A percentile compares a stretch with the other conserved stretches of the same genome.
These are phyloP conservation scores for Drosophila kohkoa DNA, from an alignment of 1,140 invertebrate genomes.

Conservation along the genomic window DNA sequence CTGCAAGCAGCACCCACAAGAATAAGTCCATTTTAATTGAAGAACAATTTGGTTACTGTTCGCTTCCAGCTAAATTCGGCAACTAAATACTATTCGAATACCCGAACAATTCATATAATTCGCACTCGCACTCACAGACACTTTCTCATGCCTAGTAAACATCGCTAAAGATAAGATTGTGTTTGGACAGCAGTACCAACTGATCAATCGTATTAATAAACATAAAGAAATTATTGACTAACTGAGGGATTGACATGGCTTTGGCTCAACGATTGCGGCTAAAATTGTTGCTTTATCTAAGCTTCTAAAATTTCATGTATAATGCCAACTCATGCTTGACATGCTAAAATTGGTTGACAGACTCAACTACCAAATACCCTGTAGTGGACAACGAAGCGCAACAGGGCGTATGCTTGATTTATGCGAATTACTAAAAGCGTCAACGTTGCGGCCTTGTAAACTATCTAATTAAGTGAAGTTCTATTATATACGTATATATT, in stretches of 20 bases:
- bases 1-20: conserved; percentile 36
- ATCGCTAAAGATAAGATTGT: background rate
- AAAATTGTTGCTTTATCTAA: background rate
- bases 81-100: background rate
- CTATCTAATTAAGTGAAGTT: no score
- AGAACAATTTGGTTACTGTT: background rate
- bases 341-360: background rate
- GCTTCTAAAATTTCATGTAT: background rate
- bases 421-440: no score
- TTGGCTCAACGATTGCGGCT: background rate
- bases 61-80: background rate
- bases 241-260: background rate
- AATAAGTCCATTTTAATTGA: conserved; percentile 6
- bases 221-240: background rate
- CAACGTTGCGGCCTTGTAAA: no score
- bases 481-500: no score
- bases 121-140: background rate
- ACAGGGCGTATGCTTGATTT: background rate
- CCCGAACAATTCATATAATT: background rate
- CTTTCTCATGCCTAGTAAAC: background rate
- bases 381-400: background rate
- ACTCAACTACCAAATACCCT: background rate
- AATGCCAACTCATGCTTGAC: background rate
- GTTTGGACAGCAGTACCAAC: background rate
- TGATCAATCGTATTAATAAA: background rate